Evolutionary conservation across 1,140 invertebrate genomes (phyloP), one percentile per base, ranked within the genome.

Genomic region (Drosophila miranda): DNA sequence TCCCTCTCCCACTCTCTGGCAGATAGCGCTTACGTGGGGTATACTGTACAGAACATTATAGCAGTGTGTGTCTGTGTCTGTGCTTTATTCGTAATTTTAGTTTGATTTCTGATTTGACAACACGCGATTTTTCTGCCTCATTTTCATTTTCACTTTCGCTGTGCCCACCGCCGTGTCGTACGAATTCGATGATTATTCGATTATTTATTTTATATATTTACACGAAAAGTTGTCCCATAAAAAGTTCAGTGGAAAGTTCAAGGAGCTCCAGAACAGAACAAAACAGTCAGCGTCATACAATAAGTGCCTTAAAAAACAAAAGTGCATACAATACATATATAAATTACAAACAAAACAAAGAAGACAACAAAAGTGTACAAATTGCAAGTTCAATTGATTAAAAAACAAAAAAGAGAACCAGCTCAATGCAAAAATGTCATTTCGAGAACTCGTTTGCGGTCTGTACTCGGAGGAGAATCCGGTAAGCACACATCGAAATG

Each of bases 401-500:
- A 41, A 54, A 21, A 68, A 26, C 34, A 38, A 44, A 48, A 53
- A 14, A 5, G 48, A 61, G 28, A 52, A 7, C 14, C 54, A 53
- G 45, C 38, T 61, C 28, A 54, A 86, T 83, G 61, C 46, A 7
- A 81, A 80, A 68, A 87, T 87, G 82, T 87, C 82, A 53, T 78
- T 90, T 74, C 75, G 89, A 67, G 89, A 86, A 63, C 81, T 90
- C 52, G 81, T 70, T 67, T 90, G 84, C 58, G 84, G 89, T 41
- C 68, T 90, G 30, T 81, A 78, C 70, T 89, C 89, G 6, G 81
- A 83, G 69, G 81, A 90, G 50, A 80, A 76, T 56, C 13, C 56
- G 78, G 83, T 88, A 77, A 87, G 83, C 75, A 21, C 30, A 45
- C 44, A 61, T 30, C 28, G 30, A 34, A 34, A 9, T 34, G 34